Evolutionary conservation across 2,113 vertebrate species (phyloP), one percentile per base, ranked within the genome.

Genomic region (human (Homo sapiens)): DNA sequence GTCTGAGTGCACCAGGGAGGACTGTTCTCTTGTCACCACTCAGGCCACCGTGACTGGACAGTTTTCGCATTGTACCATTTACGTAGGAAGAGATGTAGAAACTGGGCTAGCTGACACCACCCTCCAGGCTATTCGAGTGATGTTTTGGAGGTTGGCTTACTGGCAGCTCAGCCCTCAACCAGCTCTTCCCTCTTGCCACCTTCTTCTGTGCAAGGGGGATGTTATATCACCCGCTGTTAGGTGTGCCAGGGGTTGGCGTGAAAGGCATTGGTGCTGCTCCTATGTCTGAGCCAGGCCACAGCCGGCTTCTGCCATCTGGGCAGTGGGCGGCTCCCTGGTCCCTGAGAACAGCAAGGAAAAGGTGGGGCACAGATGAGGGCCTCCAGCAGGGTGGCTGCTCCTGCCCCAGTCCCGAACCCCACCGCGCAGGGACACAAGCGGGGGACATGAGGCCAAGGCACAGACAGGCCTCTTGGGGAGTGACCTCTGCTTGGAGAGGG

Each of bases 21-120:
- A 13, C n/a, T 10, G 8, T 38, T 68, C 23, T 45, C 38, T 5
- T 59, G 57, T 40, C 11, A 32, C 80, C 57, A 14, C 4, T 1
- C 20, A 8, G 84, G n/a, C 12, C 40, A 0, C 35, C 6, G 13
- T 35, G 90, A 13, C n/a, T 0, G 40, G 76, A 30, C 30, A 2
- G 17, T 3, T 22, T 22, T 9, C 32, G 14, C 38, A 0, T 0
- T 0, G 40, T 3, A 5, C 35, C 27, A 8, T 8, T 22, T 2
- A 2, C 0, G 2, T 3, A 13, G 61, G 52, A 73, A 55, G 43
- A 75, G 80, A 45, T 23, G 11, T 52, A 35, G 59, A 14, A 17
- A 3, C 5, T 3, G 38, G 38, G 27, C 30, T 8, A 4, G 52
- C 50, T 20, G 76, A 35, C 12, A 1, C 6, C 18, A 17, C 12